Percentiles rank a stretch among this genome's conserved stretches.
Evolutionary conservation across 2,888 invertebrate genomes (phyloP).

Genomic region (Chorisops tibialis): DNA sequence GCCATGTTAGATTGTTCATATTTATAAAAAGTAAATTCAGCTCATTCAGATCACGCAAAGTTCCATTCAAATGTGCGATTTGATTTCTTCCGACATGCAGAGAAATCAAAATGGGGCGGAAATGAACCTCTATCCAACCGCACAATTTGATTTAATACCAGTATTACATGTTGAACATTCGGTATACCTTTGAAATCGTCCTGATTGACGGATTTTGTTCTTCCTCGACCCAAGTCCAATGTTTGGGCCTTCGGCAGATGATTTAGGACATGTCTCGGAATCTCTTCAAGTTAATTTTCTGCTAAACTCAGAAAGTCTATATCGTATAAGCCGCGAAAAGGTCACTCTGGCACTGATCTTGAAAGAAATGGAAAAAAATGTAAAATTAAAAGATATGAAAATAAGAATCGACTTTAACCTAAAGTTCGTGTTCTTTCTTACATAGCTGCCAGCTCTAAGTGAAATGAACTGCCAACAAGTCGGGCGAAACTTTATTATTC

Average conservation of each 20-base stretch:
- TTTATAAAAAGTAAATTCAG: constrained; percentile 78
- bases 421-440: too few relatives aligned
- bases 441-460: too few relatives aligned
- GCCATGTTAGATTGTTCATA: constrained; percentile 67
- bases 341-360: constrained; percentile 70
- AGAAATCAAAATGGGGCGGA: constrained; percentile 64
- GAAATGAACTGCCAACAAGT: too few relatives aligned
- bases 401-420: too few relatives aligned
- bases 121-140: constrained; percentile 69
- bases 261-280: constrained; percentile 72
- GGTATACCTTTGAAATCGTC: constrained; percentile 72
- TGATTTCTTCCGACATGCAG: constrained; percentile 72
- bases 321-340: constrained; percentile 70
- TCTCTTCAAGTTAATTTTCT: constrained; percentile 71
- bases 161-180: constrained; percentile 65
- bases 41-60: constrained; percentile 66
- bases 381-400: too few relatives aligned
- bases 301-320: constrained; percentile 75
- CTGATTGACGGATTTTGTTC: constrained; percentile 68
- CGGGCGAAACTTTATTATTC: too few relatives aligned
- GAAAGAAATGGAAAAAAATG: too few relatives aligned
- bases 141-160: constrained; percentile 73
- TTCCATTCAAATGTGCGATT: too few relatives aligned
- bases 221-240: constrained; percentile 77
- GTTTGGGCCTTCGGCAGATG: constrained; percentile 75